Evolutionary conservation across 2,888 invertebrate genomes (phyloP).

Genomic region (Dolichomitus sp.): DNA sequence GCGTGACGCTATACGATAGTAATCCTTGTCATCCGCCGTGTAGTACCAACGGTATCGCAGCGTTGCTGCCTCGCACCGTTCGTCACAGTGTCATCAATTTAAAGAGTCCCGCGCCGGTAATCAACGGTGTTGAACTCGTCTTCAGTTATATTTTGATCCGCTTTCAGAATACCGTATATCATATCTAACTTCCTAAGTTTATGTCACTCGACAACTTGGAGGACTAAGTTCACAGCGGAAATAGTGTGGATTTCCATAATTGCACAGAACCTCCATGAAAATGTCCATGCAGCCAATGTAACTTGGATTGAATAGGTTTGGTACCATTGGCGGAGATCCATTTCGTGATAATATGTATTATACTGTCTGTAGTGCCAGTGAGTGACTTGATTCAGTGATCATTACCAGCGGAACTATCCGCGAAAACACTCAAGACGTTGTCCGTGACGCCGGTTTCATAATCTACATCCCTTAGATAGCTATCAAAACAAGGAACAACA

Average conservation of each 20-base stretch:
- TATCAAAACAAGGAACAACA: background rate
- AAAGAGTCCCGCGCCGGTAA: conserved; percentile 11
- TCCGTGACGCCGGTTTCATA: too few relatives aligned
- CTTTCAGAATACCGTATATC: background rate
- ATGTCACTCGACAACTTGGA: background rate
- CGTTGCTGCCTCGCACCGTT: conserved; percentile 37
- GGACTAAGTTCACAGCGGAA: background rate
- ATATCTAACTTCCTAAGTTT: background rate
- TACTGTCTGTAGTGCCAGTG: background rate
- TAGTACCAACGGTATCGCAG: conserved; percentile 32
- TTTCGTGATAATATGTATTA: background rate
- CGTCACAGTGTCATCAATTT: conserved; percentile 55
- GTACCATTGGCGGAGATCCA: background rate
- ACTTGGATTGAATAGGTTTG: background rate
- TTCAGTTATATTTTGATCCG: background rate
- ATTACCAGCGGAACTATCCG: background rate
- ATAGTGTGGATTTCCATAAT: background rate
- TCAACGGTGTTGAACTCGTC: background rate
- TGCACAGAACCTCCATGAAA: background rate
- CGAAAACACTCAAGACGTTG: too few relatives aligned
- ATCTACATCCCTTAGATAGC: too few relatives aligned
- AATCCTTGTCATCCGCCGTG: conserved; percentile 62
- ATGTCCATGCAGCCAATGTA: background rate
- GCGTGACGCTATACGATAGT: conserved; percentile 29
- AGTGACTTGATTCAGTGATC: background rate